Evolutionary conservation across 2,113 vertebrate species (phyloP), one percentile per base, ranked within the genome.

Genomic region (Tapirus terrestris): DNA sequence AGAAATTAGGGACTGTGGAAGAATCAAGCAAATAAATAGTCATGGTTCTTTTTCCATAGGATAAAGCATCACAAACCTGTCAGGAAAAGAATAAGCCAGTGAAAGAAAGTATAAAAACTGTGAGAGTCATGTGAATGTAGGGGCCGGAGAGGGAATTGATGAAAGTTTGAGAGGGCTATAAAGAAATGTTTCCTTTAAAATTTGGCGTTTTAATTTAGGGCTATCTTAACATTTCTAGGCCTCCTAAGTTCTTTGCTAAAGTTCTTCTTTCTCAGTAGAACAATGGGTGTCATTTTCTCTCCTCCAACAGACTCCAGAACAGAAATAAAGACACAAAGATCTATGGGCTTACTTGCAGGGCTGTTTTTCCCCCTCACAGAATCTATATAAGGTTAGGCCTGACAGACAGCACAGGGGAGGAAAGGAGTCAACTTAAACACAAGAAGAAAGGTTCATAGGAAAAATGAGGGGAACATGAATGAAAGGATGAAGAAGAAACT

Each of bases 111-210:
- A 33, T 80, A 70, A 94, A 94, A 84, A 17, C 2, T 33, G 0
- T 23, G 13, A 56, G 7, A 92, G 17, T 81, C 18, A 60, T 13
- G 25, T 68, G 20, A 93, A 72, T 81, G 29, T 12, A 11, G 36
- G 14, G 5, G 31, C 25, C 3, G 43, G 12, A 36, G 5, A 70
- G 25, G 12, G 16, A 92, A 5, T 27, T n/a, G 12, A 39, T 63
- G 7, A 33, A 33, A 80, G 10, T 60, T 90, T 85, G 0, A 33
- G 3, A 79, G 23, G 7, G 3, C 82, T 70, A 23, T 67, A 60
- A 86, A 77, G 25, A 96, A 85, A 88, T 51, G 8, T 63, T 96
- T 81, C 76, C 45, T 82, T 96, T 91, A 95, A 81, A 85, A 33
- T 82, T 89, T 48, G 75, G 45, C 61, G 23, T 90, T 96, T 86